Conservation (phyloP, 2,888 invertebrate genomes). For the Pogonocherus hispidulus region DNA sequence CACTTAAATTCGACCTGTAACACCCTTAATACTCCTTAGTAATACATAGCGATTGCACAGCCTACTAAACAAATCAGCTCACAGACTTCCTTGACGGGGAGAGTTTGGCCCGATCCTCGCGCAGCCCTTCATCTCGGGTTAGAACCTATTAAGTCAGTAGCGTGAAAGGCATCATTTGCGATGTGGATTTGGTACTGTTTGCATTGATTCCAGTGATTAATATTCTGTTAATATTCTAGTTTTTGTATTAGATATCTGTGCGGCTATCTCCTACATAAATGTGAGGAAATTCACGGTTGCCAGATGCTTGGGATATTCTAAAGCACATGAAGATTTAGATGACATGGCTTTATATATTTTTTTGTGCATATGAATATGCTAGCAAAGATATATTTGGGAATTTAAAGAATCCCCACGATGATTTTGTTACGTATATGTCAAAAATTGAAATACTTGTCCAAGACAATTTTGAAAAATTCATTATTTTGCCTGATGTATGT, state of each 20-base stretch:
- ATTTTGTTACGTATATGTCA: neutral
- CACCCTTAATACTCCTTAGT: too few species aligned
- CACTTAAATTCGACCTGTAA: too few species aligned
- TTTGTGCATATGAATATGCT: constrained; percentile 5
- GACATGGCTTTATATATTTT: constrained; percentile 2
- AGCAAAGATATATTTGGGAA: neutral
- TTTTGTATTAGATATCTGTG: constrained; percentile 7
- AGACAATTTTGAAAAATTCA: neutral
- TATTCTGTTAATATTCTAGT: too few species aligned
- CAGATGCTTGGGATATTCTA: neutral
- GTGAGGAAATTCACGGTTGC: neutral
- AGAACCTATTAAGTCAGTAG: too few species aligned
- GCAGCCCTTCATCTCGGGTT: too few species aligned
- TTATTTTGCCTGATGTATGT: neutral
- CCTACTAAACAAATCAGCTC: too few species aligned
- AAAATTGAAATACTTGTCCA: constrained; percentile 1
- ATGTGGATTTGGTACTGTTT: too few species aligned
- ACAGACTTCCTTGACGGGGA: too few species aligned
- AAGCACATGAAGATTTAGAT: constrained; percentile 9
- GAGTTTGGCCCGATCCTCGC: too few species aligned
- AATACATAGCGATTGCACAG: too few species aligned
- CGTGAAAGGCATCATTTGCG: too few species aligned
- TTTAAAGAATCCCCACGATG: constrained; percentile 1
- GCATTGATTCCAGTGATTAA: too few species aligned
- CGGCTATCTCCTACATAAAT: neutral